Base-by-base conservation (phyloP, 1,140 invertebrate species). In the Mya arenaria region DNA sequence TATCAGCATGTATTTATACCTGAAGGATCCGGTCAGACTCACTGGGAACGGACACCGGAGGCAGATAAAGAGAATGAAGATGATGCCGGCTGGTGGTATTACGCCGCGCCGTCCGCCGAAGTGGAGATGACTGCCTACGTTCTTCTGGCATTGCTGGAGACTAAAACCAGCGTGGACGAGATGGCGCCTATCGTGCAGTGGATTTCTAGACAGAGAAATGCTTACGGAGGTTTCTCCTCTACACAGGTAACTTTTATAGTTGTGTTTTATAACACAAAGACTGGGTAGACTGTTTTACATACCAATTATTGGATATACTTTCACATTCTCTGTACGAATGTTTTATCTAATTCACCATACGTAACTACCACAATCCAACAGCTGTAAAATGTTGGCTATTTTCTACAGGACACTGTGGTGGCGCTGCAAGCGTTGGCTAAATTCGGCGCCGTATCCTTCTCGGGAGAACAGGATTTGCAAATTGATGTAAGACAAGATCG, bases 101-200 rank as follows among this genome's bases (percentile, higher is more conserved):
- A 87, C 66, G 32, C 84, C 28, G 88, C 90, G 5, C 94, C 95
- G 56, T 96, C 96, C 17, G 94, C 96, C 2, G 96, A 97, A 85
- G 95, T 98, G n/a, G 96, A 97, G 91, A 97, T 97, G 92, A 97
- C 97, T 0, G 95, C 97, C 0, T 99, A 98, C 93, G 96, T 95
- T 0, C 92, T 97, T 30, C 89, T 97, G 48, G 94, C 95, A 6
- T 80, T 86, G 32, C 44, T 89, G 36, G 36, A 41, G 4, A 39
- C 68, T 60, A 55, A 63, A 5, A 96, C 1, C 94, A 83, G 89
- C 73, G 85, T 72, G 23, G 39, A 63, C 1, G 73, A 84, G n/a
- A 95, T 96, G 0, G 90, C 97, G 23, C 96, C 97, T 0, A 94
- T 98, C 23, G 95, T 97, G 78, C 95, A 95, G 55, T 98, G 97